Base-by-base conservation (phyloP, 2,888 invertebrate species). In the Catocala sponsa region DNA sequence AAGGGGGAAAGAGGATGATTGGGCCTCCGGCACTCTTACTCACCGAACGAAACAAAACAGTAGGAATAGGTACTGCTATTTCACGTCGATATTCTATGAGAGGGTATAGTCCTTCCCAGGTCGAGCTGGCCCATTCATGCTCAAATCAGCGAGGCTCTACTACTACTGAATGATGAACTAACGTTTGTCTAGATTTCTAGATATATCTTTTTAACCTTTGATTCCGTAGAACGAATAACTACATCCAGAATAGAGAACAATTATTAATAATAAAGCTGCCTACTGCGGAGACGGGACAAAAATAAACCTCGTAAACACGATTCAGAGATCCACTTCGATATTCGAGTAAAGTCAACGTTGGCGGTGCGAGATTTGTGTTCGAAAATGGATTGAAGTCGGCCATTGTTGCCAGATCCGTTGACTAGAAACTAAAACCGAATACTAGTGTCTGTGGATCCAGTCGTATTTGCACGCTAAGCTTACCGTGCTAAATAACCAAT, bases 331-430 rank as follows among this genome's bases (percentile, higher is more conserved):
- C 80, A 77, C 74, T 80, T 82, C 80, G 83, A 86, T 87, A 85
- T 86, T 84, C 81, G 78, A 82, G 80, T 73, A 79, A 85, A 88
- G 84, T 86, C 84, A 84, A 85, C 84, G 83, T 79, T 78, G 81
- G 71, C 81, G 78, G 71, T 74, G 76, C 78, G 87, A 86, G 89
- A 89, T 91, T 88, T 89, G 90, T 88, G 87, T 85, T 86, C 84
- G 82, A 84, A 86, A 90, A 88, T 88, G 89, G 88, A 91, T 90
- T 87, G 88, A 85, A 89, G 85, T 83, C 80, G 78, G 78, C 83
- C 80, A 87, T 87, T 91, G 89, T 90, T 86, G 83, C 74, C 75
- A 69, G 74, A 83, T 81, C 86, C 84, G 82, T 78, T 84, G 86
- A 83, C 84, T 84, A 81, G 81, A 74, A 83, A 81, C 85, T 84